These are phyloP conservation scores for Oplegnathus fasciatus DNA, from an alignment of 2,113 vertebrate species.

Conservation along the genomic window DNA sequence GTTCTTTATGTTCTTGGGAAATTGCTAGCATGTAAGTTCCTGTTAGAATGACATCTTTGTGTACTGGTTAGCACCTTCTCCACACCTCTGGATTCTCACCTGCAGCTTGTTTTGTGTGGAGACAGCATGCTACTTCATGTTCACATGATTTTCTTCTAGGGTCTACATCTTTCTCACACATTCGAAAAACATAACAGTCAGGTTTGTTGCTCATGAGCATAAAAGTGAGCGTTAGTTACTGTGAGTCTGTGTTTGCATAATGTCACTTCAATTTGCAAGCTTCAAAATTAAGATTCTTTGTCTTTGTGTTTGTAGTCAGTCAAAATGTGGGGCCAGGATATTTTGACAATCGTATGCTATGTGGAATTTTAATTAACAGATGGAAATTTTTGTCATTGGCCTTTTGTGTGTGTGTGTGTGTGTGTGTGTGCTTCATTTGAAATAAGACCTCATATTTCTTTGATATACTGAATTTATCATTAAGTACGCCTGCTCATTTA, in stretches of 20 bases:
- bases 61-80: background rate
- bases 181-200: background rate
- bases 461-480: background rate
- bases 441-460: background rate
- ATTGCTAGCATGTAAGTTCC: constrained; percentile 10
- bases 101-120: background rate
- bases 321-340: background rate
- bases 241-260: background rate
- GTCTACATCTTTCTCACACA: background rate
- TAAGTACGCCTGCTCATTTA: background rate
- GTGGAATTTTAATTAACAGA: background rate
- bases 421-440: background rate
- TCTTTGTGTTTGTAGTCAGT: background rate
- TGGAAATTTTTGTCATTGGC: background rate
- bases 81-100: constrained; percentile 1
- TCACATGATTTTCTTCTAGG: background rate
- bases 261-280: background rate
- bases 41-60: background rate
- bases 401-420: background rate
- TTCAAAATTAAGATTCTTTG: background rate
- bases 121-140: background rate
- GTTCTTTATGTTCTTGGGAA: constrained; percentile 32
- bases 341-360: too few relatives aligned
- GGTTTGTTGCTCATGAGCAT: background rate
- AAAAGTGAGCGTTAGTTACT: background rate